phyloP scores from a whole-genome alignment of 2,113 vertebrate genomes.

The Myrmecophaga tridactyla region DNA sequence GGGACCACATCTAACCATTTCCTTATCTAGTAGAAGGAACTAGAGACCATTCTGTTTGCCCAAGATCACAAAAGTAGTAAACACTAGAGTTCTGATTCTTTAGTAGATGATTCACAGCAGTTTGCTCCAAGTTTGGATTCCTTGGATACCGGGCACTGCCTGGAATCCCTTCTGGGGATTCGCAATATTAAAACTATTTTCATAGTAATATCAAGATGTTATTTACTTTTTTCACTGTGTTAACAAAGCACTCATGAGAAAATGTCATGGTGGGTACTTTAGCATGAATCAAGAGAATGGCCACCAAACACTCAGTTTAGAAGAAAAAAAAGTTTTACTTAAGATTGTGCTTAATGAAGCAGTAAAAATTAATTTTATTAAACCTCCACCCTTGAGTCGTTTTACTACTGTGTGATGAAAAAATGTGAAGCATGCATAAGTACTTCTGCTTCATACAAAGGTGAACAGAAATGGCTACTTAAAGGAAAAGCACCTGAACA shows the following conservation, averaged over 20 bases:
- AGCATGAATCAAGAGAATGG: background rate
- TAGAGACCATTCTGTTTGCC: background rate
- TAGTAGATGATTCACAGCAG: background rate
- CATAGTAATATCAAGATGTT: background rate
- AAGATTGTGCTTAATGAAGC: background rate
- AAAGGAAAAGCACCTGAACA: background rate
- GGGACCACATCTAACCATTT: too few species aligned
- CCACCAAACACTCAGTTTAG: background rate
- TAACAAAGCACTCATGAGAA: background rate
- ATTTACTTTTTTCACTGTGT: background rate
- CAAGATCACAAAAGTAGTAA: background rate
- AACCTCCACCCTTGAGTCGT: background rate
- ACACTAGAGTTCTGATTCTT: background rate
- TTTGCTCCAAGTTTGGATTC: background rate
- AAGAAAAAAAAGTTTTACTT: background rate
- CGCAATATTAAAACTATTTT: background rate
- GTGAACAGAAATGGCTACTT: background rate
- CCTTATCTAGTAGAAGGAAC: background rate
- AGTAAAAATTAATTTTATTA: constrained; percentile 6
- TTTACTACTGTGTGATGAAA: background rate
- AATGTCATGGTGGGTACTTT: background rate
- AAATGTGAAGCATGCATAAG: background rate
- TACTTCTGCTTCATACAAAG: background rate
- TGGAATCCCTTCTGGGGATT: background rate
- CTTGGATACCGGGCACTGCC: background rate